These are phyloP conservation scores for Pseudomugil tenellus DNA, from an alignment of 2,797 vertebrate species.

Conservation along the genomic window DNA sequence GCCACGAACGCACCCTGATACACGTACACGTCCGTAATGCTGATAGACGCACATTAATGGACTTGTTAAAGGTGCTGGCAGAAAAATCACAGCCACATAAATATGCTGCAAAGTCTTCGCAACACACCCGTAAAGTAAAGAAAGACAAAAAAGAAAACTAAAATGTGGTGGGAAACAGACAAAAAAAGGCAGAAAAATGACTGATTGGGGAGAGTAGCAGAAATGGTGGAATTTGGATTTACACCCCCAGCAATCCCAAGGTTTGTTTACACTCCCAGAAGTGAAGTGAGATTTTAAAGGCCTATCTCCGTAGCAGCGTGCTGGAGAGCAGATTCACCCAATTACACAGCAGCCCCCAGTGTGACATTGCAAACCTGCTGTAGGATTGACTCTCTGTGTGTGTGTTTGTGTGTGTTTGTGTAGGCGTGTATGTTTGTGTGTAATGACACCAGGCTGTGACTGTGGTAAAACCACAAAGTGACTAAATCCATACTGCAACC, in stretches of 20 bases:
- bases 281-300: constrained; percentile 77
- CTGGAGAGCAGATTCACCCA: constrained; percentile 74
- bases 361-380: constrained; percentile 71
- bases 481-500: constrained; percentile 65
- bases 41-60: constrained; percentile 27
- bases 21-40: constrained; percentile 3
- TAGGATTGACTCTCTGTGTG: constrained; percentile 44
- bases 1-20: not conserved
- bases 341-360: constrained; percentile 79
- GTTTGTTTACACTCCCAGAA: constrained; percentile 78
- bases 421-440: constrained; percentile 20
- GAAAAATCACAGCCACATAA: constrained; percentile 39
- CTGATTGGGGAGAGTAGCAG: constrained; percentile 30
- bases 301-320: constrained; percentile 66
- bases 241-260: constrained; percentile 66
- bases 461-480: constrained; percentile 69
- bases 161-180: constrained; percentile 3
- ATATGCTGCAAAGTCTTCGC: constrained; percentile 25
- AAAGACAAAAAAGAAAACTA: constrained; percentile 28
- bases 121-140: constrained; percentile 31
- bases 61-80: constrained; percentile 54
- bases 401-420: constrained; percentile 16
- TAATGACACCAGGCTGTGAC: constrained; percentile 56
- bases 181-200: constrained; percentile 1
- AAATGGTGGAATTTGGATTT: constrained; percentile 63